These are phyloP conservation scores for Gallirallus australis DNA, from an alignment of 2,797 vertebrate species.

Conservation along the genomic window DNA sequence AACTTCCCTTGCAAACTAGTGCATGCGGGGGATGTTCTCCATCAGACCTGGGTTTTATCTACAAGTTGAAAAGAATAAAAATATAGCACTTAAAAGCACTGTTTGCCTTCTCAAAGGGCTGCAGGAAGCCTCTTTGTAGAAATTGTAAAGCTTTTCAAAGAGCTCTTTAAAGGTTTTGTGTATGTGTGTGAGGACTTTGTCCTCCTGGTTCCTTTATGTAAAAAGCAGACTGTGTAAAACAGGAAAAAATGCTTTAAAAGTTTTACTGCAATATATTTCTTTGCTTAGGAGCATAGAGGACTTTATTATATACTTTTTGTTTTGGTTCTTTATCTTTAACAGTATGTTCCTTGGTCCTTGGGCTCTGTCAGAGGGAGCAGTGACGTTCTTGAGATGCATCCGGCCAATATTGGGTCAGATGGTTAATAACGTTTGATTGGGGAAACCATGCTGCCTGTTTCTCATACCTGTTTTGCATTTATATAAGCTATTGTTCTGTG, in stretches of 20 bases:
- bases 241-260: conserved; percentile 7
- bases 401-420: conserved; percentile 60
- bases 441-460: conserved; percentile 42
- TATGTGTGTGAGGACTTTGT: conserved; percentile 26
- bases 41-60: conserved; percentile 52
- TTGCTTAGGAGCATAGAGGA: background rate
- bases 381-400: conserved; percentile 24
- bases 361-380: background rate
- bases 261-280: conserved; percentile 15
- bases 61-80: conserved; percentile 57
- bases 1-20: background rate
- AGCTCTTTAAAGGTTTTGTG: conserved; percentile 43
- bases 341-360: background rate
- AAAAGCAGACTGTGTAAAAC: conserved; percentile 40
- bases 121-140: conserved; percentile 67
- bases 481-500: conserved; percentile 60
- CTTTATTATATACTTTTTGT: background rate
- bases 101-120: conserved; percentile 69
- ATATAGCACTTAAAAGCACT: conserved; percentile 61
- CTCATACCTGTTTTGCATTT: conserved; percentile 71
- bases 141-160: conserved; percentile 70
- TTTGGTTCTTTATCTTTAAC: conserved; percentile 22
- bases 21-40: background rate
- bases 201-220: conserved; percentile 42
- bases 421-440: conserved; percentile 66